phyloP scores from a whole-genome alignment of 2,113 vertebrate species.

The Puffinus mauretanicus region DNA sequence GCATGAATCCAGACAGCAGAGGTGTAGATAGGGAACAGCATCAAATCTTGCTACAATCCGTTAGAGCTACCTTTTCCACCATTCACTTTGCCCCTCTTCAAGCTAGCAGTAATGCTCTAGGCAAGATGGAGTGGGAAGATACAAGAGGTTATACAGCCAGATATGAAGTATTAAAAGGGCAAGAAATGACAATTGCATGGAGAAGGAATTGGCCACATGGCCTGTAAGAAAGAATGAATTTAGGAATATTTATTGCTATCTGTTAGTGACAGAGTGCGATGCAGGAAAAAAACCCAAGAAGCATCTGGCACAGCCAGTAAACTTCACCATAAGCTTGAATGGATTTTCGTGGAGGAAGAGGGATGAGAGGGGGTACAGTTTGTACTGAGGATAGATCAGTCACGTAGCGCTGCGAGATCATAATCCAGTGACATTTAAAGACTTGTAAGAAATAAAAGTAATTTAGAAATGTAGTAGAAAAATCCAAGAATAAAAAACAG shows the following conservation, averaged over 20 bases:
- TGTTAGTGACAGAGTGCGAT: not conserved
- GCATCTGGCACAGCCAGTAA: not conserved
- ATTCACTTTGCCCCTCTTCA: not conserved
- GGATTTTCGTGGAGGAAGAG: not conserved
- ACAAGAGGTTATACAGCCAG: not conserved
- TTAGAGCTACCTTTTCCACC: not conserved
- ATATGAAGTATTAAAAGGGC: not conserved
- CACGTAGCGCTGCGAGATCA: not conserved
- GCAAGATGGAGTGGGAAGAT: not conserved
- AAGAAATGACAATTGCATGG: not conserved
- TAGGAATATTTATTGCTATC: not conserved
- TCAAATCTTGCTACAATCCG: not conserved
- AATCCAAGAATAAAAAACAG: constrained; percentile 47
- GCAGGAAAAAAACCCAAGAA: too few relatives aligned
- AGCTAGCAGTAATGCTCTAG: not conserved
- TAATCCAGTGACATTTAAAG: not conserved
- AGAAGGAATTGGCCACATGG: not conserved
- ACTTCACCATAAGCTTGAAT: not conserved
- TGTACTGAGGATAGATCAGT: not conserved
- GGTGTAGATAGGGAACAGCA: not conserved
- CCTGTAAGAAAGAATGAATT: not conserved
- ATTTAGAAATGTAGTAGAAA: constrained; percentile 20
- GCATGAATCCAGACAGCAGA: not conserved
- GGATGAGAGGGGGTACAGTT: not conserved
- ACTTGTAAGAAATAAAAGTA: not conserved